Conservation (phyloP, 2,113 vertebrate genomes). For the Rutilus rutilus region DNA sequence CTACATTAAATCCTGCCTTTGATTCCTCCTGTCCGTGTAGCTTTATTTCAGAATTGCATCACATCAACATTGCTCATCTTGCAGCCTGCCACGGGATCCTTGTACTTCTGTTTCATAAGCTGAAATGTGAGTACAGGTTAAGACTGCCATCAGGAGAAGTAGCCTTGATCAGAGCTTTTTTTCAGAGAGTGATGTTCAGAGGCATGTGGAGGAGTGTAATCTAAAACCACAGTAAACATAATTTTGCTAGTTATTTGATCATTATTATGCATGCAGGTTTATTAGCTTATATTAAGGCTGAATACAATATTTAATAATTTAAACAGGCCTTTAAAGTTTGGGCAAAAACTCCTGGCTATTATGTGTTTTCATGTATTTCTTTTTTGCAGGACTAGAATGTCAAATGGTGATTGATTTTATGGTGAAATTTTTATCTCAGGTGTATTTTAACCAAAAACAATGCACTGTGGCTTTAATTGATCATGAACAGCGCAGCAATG, state of each 20-base stretch:
- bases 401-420: too few species aligned
- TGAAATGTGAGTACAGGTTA: conserved; percentile 9
- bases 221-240: background rate
- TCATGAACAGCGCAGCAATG: too few species aligned
- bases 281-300: background rate
- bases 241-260: background rate
- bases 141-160: background rate
- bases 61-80: conserved; percentile 32
- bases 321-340: too few species aligned
- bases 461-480: too few species aligned
- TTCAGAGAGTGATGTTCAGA: background rate
- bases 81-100: background rate
- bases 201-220: background rate
- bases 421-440: too few species aligned
- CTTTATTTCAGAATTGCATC: conserved; percentile 24
- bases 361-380: too few species aligned
- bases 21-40: conserved; percentile 31
- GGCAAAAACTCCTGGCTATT: too few species aligned
- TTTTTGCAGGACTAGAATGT: too few species aligned
- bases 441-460: too few species aligned
- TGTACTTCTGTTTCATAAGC: background rate
- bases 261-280: background rate
- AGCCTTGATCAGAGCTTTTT: background rate
- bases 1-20: conserved; percentile 38
- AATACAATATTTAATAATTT: background rate